Evolutionary conservation across 2,797 vertebrate species (phyloP).

Genomic region (Sitta carolinensis): DNA sequence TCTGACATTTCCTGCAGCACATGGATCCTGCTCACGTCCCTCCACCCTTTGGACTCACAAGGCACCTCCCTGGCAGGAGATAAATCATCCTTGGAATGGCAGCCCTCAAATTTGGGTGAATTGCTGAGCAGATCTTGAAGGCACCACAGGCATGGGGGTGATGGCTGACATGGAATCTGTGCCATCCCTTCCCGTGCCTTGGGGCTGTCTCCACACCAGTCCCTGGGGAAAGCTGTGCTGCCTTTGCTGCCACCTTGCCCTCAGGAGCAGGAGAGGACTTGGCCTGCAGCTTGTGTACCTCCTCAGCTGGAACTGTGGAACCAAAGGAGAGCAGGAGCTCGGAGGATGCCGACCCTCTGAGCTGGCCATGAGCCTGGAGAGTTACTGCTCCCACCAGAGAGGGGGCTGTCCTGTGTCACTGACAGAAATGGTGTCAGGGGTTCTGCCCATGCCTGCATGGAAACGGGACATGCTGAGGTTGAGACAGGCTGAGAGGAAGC

Average conservation of each 20-base stretch:
- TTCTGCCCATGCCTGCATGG: neutral
- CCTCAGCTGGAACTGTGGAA: neutral
- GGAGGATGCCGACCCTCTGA: neutral
- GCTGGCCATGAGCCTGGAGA: neutral
- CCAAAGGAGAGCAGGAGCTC: neutral
- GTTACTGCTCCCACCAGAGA: neutral
- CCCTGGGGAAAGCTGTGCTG: neutral
- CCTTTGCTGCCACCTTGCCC: neutral
- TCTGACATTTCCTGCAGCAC: neutral
- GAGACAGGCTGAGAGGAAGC: neutral
- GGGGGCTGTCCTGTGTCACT: neutral
- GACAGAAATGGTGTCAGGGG: neutral
- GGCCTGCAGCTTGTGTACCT: neutral
- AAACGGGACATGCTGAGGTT: accelerated
- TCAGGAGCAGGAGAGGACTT: neutral
- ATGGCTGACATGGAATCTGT: neutral
- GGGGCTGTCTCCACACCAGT: neutral
- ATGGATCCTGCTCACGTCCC: neutral
- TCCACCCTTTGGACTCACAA: neutral
- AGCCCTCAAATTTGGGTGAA: neutral
- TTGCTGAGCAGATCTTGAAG: neutral
- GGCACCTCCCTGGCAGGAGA: neutral
- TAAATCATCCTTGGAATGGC: neutral
- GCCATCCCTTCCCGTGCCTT: neutral
- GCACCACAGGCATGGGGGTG: neutral